Base-by-base conservation (phyloP, 2,888 invertebrate species). In the Tiliacea aurago region DNA sequence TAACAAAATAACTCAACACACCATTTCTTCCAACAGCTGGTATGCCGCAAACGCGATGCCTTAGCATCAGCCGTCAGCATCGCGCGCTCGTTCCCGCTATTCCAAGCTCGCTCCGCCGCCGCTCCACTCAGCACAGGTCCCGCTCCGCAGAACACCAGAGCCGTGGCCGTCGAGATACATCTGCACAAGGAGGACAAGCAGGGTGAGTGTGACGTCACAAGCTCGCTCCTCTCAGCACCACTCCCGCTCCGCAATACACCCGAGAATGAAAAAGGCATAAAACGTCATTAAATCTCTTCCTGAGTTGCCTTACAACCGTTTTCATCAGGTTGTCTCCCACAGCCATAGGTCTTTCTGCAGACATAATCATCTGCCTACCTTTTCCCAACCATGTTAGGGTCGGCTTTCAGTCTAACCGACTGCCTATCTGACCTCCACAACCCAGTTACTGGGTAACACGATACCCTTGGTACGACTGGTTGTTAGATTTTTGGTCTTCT, bases 1-100 rank as follows among this genome's bases (percentile, higher is more conserved):
- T 62, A 18, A 62, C 15, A 28, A 69, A 47, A n/a, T 11, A 0
- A n/a, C 15, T 18, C 9, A 23, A 18, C 0, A 9, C 5, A 28
- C 11, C 1, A 28, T 59, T 15, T 37, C 20, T 11, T 33, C 41
- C 13, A 0, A 41, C 91, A 98, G 97, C 94, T 99, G 91, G 97
- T 98, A 2, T 98, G 98, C 92, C 98, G 98, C 90, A 97, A 97
- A 82, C 96, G 96, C 55, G 98, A 98, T 91, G 96, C 98, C 2
- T 97, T 98, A 88, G 98, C 99, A 1, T 98, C 98, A 81, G 98
- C 97, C 0, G 97, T 98, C 91, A 98, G 98, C 11, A 97, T 98
- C 20, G 98, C 98, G 0, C 97, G 99, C 69, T 97, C 98, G 20
- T 98, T 98, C 92, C 98, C 99, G 15, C 94, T 97, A 68, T 99